Evolutionary conservation across 2,888 invertebrate genomes (phyloP).

Genomic region (Eutolmus rufibarbis): DNA sequence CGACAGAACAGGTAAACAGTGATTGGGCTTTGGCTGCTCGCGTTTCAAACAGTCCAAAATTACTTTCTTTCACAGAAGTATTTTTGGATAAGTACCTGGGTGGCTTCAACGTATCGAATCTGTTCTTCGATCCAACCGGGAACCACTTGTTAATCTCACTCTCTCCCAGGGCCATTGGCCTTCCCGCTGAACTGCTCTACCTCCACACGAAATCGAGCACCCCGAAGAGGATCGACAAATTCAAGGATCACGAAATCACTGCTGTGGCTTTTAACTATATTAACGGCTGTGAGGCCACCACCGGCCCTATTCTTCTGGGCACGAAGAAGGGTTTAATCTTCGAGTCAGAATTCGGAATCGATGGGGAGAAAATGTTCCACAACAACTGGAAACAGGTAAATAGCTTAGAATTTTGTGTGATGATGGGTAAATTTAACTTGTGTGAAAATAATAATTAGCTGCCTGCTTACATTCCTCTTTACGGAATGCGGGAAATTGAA

Average conservation of each 20-base stretch:
- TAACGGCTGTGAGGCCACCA: constrained; percentile 72
- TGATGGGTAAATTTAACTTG: neutral
- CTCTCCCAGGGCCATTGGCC: constrained; percentile 64
- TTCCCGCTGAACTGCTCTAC: constrained; percentile 79
- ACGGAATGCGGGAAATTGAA: constrained; percentile 76
- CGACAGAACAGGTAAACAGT: constrained; percentile 65
- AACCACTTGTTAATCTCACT: constrained; percentile 80
- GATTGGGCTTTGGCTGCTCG: neutral
- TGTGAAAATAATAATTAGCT: constrained; percentile 63
- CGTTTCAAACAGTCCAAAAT: neutral
- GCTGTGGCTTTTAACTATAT: constrained; percentile 89
- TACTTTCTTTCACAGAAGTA: constrained; percentile 52
- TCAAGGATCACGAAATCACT: constrained; percentile 78
- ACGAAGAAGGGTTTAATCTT: constrained; percentile 89
- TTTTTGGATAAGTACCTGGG: constrained; percentile 58
- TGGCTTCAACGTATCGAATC: constrained; percentile 57
- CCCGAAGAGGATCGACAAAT: constrained; percentile 68
- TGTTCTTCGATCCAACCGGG: constrained; percentile 81
- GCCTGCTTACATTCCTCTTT: constrained; percentile 77
- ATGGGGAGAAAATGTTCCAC: constrained; percentile 84
- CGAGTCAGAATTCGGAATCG: constrained; percentile 85
- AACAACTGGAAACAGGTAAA: constrained; percentile 86
- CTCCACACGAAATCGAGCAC: constrained; percentile 79
- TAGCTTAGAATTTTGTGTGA: neutral
- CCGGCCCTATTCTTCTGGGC: constrained; percentile 87